Conservation (phyloP, 2,888 invertebrate genomes). For the Mechanitis mazaeus region DNA sequence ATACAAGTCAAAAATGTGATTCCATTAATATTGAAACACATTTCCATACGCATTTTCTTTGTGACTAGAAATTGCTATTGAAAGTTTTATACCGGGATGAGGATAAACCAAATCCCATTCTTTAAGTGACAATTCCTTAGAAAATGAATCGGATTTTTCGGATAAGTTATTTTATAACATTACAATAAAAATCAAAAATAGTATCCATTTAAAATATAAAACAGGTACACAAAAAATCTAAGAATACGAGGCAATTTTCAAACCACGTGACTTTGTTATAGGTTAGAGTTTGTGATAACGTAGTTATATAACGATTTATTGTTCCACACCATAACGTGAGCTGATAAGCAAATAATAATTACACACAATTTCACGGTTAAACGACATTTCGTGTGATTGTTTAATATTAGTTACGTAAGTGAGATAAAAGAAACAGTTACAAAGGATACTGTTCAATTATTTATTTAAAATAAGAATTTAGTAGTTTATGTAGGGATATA, state of each 20-base stretch:
- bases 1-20: neutral
- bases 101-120: conserved; percentile 11
- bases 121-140: conserved; percentile 17
- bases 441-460: too few species aligned
- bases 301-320: conserved; percentile 28
- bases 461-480: too few species aligned
- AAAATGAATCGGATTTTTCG: conserved; percentile 6
- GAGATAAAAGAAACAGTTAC: neutral
- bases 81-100: conserved; percentile 6
- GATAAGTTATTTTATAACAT: conserved; percentile 16
- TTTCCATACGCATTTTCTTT: neutral
- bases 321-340: conserved; percentile 24
- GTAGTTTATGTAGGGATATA: too few species aligned
- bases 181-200: conserved; percentile 11
- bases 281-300: conserved; percentile 25
- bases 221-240: neutral
- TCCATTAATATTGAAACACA: conserved; percentile 1
- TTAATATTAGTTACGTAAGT: conserved; percentile 9
- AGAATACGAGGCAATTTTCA: conserved; percentile 33
- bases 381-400: conserved; percentile 11
- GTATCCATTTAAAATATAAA: neutral
- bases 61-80: conserved; percentile 4
- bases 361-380: conserved; percentile 20
- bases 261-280: conserved; percentile 27
- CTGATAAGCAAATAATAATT: conserved; percentile 27